Evolutionary conservation across 2,113 vertebrate genomes (phyloP), one percentile per base, ranked within the genome.

Genomic region (Bubo blakistoni): DNA sequence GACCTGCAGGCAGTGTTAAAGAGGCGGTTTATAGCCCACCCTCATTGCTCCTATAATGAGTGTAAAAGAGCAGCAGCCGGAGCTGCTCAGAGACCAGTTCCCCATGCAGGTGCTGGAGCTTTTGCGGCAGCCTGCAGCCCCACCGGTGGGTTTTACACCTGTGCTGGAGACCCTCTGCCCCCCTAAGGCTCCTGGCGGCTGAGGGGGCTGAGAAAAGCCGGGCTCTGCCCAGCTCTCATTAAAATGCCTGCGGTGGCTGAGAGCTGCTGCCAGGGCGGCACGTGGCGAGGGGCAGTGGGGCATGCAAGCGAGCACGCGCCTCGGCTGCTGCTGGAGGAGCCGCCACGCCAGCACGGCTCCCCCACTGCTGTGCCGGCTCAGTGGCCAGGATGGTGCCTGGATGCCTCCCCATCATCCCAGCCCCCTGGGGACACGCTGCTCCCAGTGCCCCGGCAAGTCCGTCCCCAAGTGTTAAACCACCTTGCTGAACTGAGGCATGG

Each of bases 141-240:
- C 66, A 36, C 7, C 4, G 0, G 11, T 4, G 30, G 25, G 62
- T 38, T 80, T 66, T 16, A 36, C 0, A 10, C 29, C 46, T 36
- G 36, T 42, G 34, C 85, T 40, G 46, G 21, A 88, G 82, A 74
- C 63, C 82, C 71, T 69, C 40, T 47, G 63, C 42, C 26, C 62
- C 40, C 1, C 30, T 58, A 40, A 38, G 89, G 27, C 70, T 95
- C 20, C 78, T 6, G 14, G 58, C 1, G 4, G 66, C 70, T 2
- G 5, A 65, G 73, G 58, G 84, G 84, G 51, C 79, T 74, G 72
- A 40, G 44, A 58, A 59, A 79, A 51, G 38, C 81, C 9, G 2
- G 55, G 84, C 81, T 88, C 76, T 83, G 89, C 80, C 81, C 72
- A 19, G 62, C n/a, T 85, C 77, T 95, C 94, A 90, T 92, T 93